Percentiles rank a stretch among this genome's conserved stretches.
Conservation (phyloP, 2,888 invertebrate species). For the Amblyjoppa fuscipennis region DNA sequence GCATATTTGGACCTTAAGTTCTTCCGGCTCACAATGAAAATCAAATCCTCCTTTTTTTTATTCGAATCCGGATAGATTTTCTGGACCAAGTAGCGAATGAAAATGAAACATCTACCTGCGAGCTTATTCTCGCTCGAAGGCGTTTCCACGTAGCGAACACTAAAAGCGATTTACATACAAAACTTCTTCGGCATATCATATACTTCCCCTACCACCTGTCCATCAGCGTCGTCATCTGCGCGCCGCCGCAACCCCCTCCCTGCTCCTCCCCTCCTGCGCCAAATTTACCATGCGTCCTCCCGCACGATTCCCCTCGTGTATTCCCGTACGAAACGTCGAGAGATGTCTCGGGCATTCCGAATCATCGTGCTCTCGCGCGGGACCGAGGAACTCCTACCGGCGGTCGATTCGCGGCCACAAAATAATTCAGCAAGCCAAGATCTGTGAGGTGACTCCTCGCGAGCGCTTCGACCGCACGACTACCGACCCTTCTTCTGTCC, state of each 20-base stretch:
- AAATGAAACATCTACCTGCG: background rate
- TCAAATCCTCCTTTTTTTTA: no score
- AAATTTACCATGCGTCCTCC: slow-evolving; percentile 54
- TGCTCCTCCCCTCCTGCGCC: slow-evolving; percentile 23
- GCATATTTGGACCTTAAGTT: no score
- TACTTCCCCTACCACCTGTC: slow-evolving; percentile 14
- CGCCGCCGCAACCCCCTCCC: slow-evolving; percentile 16
- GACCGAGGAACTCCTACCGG: background rate
- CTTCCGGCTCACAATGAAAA: background rate
- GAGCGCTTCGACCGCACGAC: background rate
- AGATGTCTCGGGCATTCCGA: slow-evolving; percentile 27
- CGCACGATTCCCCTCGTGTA: slow-evolving; percentile 7
- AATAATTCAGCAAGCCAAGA: slow-evolving; percentile 56
- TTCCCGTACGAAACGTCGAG: slow-evolving; percentile 29
- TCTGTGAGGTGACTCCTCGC: background rate
- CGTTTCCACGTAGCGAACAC: slow-evolving; percentile 16
- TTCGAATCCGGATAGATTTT: no score
- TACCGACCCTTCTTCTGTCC: background rate
- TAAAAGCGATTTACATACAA: slow-evolving; percentile 1
- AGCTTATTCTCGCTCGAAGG: background rate
- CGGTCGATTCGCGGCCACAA: slow-evolving; percentile 30
- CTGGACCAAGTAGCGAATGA: background rate
- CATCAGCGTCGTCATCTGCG: slow-evolving; percentile 19
- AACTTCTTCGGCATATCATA: background rate
- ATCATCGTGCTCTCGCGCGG: slow-evolving; percentile 5